Percentiles rank a stretch among this genome's conserved stretches.
Evolutionary conservation across 2,797 vertebrate genomes (phyloP).

Genomic region (Nasua narica): DNA sequence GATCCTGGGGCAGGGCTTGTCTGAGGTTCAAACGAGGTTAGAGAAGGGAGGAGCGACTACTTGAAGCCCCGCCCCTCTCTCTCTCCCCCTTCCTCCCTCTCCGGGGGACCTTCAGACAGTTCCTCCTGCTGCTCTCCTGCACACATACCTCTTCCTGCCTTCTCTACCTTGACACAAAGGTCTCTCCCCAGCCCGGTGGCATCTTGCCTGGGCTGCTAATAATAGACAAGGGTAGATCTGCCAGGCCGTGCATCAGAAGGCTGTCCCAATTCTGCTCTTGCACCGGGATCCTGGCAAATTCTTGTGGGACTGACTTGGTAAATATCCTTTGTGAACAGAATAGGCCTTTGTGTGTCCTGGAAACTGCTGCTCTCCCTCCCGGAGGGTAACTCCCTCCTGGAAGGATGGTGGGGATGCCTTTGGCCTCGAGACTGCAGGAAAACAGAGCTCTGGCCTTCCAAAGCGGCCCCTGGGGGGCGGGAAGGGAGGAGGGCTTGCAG

Average conservation of each 20-base stretch:
- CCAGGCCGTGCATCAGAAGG: slow-evolving; percentile 38
- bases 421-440: slow-evolving; percentile 3
- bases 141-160: slow-evolving; percentile 33
- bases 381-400: background rate
- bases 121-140: background rate
- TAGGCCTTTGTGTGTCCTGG: slow-evolving; percentile 61
- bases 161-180: slow-evolving; percentile 32
- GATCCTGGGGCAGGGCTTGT: background rate
- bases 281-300: background rate
- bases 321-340: slow-evolving; percentile 68
- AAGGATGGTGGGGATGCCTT: slow-evolving; percentile 13
- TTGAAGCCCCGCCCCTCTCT: background rate
- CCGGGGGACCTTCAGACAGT: background rate
- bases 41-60: background rate
- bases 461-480: background rate
- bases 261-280: slow-evolving; percentile 24
- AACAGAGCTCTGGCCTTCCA: background rate
- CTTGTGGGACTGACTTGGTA: slow-evolving; percentile 26
- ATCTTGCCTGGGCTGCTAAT: slow-evolving; percentile 50
- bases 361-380: slow-evolving; percentile 37
- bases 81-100: background rate
- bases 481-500: background rate
- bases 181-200: slow-evolving; percentile 39
- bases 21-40: background rate
- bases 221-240: slow-evolving; percentile 45